Evolutionary conservation across 2,113 vertebrate genomes (phyloP), one percentile per base, ranked within the genome.

Genomic region (Tetrax tetrax): DNA sequence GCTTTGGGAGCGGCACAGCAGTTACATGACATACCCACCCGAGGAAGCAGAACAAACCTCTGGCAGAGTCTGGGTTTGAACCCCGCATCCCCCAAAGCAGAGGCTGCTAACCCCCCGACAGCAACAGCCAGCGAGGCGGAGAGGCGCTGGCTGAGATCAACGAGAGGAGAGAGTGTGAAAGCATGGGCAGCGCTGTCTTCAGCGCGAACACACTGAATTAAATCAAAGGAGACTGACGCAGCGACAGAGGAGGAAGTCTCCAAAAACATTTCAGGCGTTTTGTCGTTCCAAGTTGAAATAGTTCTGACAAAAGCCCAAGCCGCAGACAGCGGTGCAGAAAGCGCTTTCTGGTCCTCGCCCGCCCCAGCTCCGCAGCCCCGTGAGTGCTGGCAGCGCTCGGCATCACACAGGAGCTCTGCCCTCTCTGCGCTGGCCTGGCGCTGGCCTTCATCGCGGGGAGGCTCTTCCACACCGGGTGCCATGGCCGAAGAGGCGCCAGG

Each of bases 21-120:
- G 28, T 9, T 48, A 9, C 1, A 0, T 3, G 41, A 38, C 1
- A 0, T 2, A 15, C 4, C 45, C 12, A 1, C 23, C 33, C 7
- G 1, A 31, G 35, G 38, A 33, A 12, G 10, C 2, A 15, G 23
- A 41, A 22, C 4, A 7, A 63, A 25, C 22, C n/a, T 61, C 38
- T 47, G 76, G 10, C 27, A 71, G 57, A 20, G n/a, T 5, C 35
- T 17, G 12, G 35, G 48, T 16, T 75, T 50, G 31, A 80, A 19
- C 22, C 12, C 45, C 2, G 10, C 4, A 5, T 16, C 43, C 37
- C 50, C 60, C 50, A 48, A 70, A 23, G 23, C 56, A 43, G 65
- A 7, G 16, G 4, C 8, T 28, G 0, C 31, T 2, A 24, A 25
- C 19, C 13, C 14, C 38, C 57, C 2, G 23, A 31, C 51, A 19